phyloP scores from a whole-genome alignment of 2,113 vertebrate genomes.

The Cisticola juncidis region DNA sequence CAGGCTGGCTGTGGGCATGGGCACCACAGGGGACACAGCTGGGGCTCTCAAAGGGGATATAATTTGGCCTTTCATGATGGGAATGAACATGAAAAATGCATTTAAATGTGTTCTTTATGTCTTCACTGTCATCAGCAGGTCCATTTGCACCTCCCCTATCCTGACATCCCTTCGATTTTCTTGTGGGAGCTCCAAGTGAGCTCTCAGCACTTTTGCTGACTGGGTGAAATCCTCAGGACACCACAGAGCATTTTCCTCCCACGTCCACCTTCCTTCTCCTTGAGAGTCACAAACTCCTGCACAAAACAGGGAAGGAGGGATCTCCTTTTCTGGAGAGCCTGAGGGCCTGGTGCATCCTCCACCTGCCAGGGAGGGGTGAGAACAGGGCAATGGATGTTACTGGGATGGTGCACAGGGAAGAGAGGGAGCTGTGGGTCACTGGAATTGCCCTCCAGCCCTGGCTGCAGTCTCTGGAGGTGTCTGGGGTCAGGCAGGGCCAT shows the following conservation, averaged over 20 bases:
- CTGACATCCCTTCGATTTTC: not conserved
- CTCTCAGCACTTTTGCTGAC: not conserved
- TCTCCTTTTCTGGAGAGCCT: fast-evolving
- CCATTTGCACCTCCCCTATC: not conserved
- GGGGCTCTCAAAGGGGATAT: fast-evolving
- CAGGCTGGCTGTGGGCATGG: fast-evolving
- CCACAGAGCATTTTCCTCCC: fast-evolving
- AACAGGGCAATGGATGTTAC: fast-evolving
- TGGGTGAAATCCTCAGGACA: not conserved
- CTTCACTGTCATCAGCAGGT: not conserved
- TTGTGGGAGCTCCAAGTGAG: not conserved
- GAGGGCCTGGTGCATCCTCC: not conserved
- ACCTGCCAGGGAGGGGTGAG: fast-evolving
- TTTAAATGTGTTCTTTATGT: not conserved
- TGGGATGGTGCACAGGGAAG: fast-evolving
- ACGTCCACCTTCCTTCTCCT: not conserved
- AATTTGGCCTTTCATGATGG: not conserved
- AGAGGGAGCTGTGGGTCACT: not conserved
- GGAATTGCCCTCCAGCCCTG: not conserved
- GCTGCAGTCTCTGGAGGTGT: fast-evolving
- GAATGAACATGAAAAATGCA: not conserved
- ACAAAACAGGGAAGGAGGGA: not conserved
- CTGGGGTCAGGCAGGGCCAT: not conserved
- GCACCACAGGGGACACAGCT: not conserved
- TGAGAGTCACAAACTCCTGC: not conserved